Evolutionary conservation across 2,888 invertebrate genomes (phyloP).

Genomic region (Drosophila diplacantha): DNA sequence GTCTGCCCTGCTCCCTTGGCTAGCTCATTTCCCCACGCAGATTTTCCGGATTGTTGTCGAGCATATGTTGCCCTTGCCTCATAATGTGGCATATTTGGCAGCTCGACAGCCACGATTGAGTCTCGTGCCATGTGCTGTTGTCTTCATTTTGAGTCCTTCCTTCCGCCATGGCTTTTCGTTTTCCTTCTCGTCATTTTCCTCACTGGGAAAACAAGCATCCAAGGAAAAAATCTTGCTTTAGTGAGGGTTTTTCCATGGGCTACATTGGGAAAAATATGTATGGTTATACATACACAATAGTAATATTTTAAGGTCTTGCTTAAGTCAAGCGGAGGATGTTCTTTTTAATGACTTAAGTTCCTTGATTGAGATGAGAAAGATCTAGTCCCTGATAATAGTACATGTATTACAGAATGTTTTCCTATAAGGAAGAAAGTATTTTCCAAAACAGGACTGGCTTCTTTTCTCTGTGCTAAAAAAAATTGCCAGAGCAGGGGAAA

Average conservation of each 20-base stretch:
- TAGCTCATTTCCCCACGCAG: constrained; percentile 49
- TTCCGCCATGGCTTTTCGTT: constrained; percentile 23
- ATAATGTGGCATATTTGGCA: constrained; percentile 65
- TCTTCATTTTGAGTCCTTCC: constrained; percentile 44
- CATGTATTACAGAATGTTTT: too few relatives aligned
- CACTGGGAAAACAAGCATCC: not conserved
- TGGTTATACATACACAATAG: too few relatives aligned
- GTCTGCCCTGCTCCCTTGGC: constrained; percentile 27
- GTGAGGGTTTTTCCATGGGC: not conserved
- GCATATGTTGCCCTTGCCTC: constrained; percentile 71
- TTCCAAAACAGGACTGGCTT: not conserved
- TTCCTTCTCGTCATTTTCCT: constrained; percentile 21
- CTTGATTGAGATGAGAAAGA: not conserved
- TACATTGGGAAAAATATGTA: not conserved
- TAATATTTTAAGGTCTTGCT: not conserved
- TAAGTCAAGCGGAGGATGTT: not conserved
- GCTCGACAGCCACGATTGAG: constrained; percentile 30
- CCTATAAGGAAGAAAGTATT: not conserved
- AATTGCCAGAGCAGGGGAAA: not conserved
- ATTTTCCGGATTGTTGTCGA: constrained; percentile 44
- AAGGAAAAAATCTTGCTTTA: not conserved
- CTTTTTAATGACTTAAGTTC: not conserved
- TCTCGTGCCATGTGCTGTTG: constrained; percentile 39
- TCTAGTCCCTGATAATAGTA: too few relatives aligned
- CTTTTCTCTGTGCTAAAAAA: not conserved